These are phyloP conservation scores for Camponotus fellah DNA, from an alignment of 2,888 invertebrate genomes.

Conservation along the genomic window DNA sequence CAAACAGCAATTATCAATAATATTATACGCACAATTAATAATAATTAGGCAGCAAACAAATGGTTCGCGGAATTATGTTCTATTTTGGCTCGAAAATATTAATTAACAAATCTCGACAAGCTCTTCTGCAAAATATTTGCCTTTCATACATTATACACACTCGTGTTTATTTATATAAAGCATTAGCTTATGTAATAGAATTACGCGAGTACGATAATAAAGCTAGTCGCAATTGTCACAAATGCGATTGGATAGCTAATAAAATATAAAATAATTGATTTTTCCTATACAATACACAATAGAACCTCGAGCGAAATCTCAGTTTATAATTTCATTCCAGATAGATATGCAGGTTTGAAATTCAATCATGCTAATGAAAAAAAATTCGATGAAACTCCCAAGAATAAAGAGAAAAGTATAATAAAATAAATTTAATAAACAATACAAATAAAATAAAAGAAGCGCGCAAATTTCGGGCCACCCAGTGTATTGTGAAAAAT, in stretches of 20 bases:
- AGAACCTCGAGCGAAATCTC: not conserved
- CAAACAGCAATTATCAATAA: not conserved
- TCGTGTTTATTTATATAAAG: not conserved
- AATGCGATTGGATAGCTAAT: not conserved
- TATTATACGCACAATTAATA: not conserved
- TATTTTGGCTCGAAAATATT: not conserved
- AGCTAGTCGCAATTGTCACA: constrained; percentile 18
- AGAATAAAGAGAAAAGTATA: not conserved
- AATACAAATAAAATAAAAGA: not conserved
- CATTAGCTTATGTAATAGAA: constrained; percentile 25
- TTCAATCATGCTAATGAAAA: not conserved
- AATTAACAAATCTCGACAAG: not conserved
- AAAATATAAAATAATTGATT: not conserved
- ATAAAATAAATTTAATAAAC: not conserved
- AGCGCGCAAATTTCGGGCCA: not conserved
- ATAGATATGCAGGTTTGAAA: not conserved
- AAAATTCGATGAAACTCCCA: not conserved
- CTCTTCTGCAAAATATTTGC: not conserved
- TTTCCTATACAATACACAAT: not conserved
- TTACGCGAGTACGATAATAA: constrained; percentile 4
- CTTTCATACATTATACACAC: not conserved
- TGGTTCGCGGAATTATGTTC: not conserved
- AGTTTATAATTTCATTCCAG: not conserved
- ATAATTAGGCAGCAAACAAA: not conserved
- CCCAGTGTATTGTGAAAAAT: not conserved